A percentile compares a stretch with the other conserved stretches of the same genome.
These are phyloP conservation scores for Tupiocoris notatus DNA, from an alignment of 2,888 invertebrate genomes.

Conservation along the genomic window DNA sequence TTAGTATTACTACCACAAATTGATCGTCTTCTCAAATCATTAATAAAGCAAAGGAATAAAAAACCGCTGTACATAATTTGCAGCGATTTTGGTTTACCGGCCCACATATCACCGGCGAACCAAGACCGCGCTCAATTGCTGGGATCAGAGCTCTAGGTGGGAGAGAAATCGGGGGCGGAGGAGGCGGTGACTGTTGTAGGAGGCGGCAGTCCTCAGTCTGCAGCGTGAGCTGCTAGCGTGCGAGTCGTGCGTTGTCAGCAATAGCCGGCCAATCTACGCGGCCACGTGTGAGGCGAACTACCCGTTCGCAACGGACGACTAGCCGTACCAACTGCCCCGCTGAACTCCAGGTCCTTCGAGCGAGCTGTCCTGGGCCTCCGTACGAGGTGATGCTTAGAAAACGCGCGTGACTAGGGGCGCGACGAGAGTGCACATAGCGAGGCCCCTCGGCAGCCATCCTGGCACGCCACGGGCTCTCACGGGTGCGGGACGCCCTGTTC, in stretches of 20 bases:
- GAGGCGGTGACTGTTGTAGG: conserved; percentile 49
- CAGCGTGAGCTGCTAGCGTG: conserved; percentile 59
- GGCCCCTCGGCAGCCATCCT: conserved; percentile 47
- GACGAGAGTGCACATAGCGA: conserved; percentile 19
- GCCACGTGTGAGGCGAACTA: not conserved
- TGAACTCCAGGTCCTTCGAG: no score
- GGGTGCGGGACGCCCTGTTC: conserved; percentile 52
- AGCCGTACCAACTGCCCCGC: no score
- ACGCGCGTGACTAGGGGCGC: conserved; percentile 3
- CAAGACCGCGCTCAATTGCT: conserved; percentile 16
- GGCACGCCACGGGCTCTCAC: conserved; percentile 51
- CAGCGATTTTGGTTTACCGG: no score
- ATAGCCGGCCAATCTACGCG: conserved; percentile 47
- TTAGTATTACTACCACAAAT: no score
- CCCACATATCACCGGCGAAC: not conserved
- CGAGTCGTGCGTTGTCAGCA: conserved; percentile 49
- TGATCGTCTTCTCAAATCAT: no score
- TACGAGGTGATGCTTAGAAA: not conserved
- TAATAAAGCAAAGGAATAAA: no score
- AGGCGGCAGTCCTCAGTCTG: conserved; percentile 62
- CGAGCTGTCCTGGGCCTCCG: not conserved
- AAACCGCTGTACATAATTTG: no score
- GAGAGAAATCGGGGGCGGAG: conserved; percentile 54
- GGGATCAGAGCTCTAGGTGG: not conserved
- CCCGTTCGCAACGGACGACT: no score